A percentile compares a stretch with the other conserved stretches of the same genome.
Conservation (phyloP, 1,140 invertebrate genomes). For the Papilio helenus region DNA sequence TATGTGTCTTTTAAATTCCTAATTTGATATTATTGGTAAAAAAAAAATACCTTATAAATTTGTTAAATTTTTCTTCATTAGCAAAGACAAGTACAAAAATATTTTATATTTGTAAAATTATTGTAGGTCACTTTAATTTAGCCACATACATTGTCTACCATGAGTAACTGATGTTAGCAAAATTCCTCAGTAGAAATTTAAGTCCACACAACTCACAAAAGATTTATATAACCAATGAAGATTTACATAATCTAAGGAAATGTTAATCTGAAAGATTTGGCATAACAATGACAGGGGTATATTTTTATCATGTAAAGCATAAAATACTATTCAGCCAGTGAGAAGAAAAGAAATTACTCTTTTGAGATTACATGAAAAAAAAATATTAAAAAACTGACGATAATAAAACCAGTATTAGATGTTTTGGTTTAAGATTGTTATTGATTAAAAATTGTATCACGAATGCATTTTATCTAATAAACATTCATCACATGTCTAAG, state of each 20-base stretch:
- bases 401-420: neutral
- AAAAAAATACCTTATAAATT: neutral
- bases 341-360: neutral
- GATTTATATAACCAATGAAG: conserved; percentile 29
- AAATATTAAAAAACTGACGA: neutral
- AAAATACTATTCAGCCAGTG: conserved; percentile 28
- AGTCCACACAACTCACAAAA: neutral
- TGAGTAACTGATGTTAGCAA: neutral
- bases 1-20: neutral
- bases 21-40: conserved; percentile 4
- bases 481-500: neutral
- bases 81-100: neutral
- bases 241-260: conserved; percentile 31
- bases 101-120: neutral
- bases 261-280: conserved; percentile 31
- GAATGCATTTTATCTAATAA: neutral
- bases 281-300: conserved; percentile 22
- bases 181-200: neutral
- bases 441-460: neutral
- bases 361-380: neutral
- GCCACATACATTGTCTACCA: conserved; percentile 13
- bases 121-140: conserved; percentile 3
- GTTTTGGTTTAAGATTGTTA: neutral
- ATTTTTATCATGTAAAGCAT: conserved; percentile 14
- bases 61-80: neutral